Evolutionary conservation across 1,140 invertebrate species (phyloP).

Genomic region (Drosophila orena): DNA sequence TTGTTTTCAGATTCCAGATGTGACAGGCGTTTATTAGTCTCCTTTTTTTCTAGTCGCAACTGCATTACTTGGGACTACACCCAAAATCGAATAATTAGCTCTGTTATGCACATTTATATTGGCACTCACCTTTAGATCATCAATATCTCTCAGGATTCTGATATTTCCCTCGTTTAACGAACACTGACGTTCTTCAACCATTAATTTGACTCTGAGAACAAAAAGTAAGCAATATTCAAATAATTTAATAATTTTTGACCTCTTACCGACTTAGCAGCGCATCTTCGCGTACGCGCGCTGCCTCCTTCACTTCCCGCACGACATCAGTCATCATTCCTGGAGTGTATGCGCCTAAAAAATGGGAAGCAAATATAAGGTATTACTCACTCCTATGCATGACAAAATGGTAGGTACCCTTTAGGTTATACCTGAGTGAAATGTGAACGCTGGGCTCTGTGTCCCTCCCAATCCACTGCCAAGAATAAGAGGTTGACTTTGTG

Average conservation of each 20-base stretch:
- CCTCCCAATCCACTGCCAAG: constrained; percentile 83
- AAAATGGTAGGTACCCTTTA: neutral
- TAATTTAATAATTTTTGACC: no score
- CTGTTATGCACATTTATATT: neutral
- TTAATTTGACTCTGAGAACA: constrained; percentile 85
- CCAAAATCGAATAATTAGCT: no score
- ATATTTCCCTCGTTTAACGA: constrained; percentile 85
- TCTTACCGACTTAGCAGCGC: constrained; percentile 86
- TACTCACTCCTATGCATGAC: neutral
- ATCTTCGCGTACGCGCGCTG: constrained; percentile 89
- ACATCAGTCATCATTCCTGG: constrained; percentile 91
- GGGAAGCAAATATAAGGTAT: neutral
- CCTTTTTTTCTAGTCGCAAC: constrained; percentile 73
- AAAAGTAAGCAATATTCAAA: neutral
- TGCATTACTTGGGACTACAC: constrained; percentile 69
- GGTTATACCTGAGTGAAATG: constrained; percentile 84
- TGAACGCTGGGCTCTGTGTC: constrained; percentile 84
- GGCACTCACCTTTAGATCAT: constrained; percentile 76
- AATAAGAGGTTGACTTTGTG: constrained; percentile 84
- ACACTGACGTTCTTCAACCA: constrained; percentile 87
- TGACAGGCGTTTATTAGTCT: constrained; percentile 73
- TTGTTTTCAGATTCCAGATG: constrained; percentile 83
- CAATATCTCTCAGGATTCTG: constrained; percentile 79
- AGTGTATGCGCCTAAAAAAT: constrained; percentile 86
- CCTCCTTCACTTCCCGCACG: constrained; percentile 91